Conservation (phyloP, 2,888 invertebrate species). For the Lutraria lutraria region DNA sequence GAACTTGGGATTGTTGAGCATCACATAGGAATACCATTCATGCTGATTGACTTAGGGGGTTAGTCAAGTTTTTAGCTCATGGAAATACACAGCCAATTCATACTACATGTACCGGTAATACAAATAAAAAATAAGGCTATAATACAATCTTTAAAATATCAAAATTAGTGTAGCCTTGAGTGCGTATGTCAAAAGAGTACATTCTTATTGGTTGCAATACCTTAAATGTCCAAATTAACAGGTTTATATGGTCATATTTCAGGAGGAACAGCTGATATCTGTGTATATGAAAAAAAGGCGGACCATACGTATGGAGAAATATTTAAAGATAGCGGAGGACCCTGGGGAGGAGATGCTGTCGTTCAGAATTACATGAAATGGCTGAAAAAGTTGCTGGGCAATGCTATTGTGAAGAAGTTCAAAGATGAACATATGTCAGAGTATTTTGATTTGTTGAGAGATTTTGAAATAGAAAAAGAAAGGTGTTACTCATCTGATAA, state of each 20-base stretch:
- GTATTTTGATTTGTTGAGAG: constrained; percentile 39
- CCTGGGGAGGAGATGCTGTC: constrained; percentile 40
- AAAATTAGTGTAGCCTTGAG: no score
- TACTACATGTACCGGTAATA: no score
- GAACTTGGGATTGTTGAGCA: neutral
- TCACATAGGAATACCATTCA: constrained; percentile 33
- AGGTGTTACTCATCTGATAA: constrained; percentile 17
- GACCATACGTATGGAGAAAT: constrained; percentile 34
- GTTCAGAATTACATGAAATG: constrained; percentile 35
- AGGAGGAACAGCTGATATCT: constrained; percentile 43
- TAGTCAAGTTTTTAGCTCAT: neutral
- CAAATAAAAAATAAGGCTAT: no score
- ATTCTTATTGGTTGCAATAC: no score
- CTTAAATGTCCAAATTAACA: no score
- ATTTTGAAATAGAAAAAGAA: constrained; percentile 41
- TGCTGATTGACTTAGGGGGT: constrained; percentile 59
- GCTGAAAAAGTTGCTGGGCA: constrained; percentile 29
- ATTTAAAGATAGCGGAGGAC: constrained; percentile 41
- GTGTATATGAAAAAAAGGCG: constrained; percentile 30
- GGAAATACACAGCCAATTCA: no score
- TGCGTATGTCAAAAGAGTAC: no score
- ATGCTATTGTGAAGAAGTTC: constrained; percentile 22
- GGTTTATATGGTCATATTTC: neutral
- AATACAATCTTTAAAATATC: no score
- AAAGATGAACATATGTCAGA: constrained; percentile 38